Conservation (phyloP, 2,888 invertebrate genomes). For the Ennomos fuscantarius region DNA sequence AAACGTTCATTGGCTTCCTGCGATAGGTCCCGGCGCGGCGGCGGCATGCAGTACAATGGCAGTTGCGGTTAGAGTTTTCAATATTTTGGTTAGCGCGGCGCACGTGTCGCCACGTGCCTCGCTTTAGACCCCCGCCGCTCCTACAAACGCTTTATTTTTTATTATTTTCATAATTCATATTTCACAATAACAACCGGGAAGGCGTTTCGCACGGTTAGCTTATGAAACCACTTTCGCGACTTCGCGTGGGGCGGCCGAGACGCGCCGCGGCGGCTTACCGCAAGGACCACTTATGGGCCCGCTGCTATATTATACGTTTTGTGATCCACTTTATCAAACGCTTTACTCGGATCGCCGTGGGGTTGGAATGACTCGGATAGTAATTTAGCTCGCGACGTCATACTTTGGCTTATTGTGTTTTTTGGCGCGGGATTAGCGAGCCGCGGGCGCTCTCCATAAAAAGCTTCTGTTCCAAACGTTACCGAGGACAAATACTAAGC, state of each 20-base stretch:
- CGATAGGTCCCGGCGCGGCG: constrained; percentile 6
- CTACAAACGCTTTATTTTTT: constrained; percentile 74
- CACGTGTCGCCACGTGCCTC: constrained; percentile 80
- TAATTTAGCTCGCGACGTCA: constrained; percentile 70
- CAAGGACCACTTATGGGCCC: constrained; percentile 79
- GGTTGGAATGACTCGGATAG: constrained; percentile 77
- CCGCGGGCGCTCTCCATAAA: constrained; percentile 69
- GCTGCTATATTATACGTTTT: constrained; percentile 79
- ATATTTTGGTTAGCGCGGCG: constrained; percentile 74
- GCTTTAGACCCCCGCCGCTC: constrained; percentile 74
- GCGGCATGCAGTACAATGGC: constrained; percentile 22
- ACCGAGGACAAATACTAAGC: constrained; percentile 60
- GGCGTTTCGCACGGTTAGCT: constrained; percentile 84
- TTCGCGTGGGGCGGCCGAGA: constrained; percentile 27
- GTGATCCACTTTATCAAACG: constrained; percentile 84
- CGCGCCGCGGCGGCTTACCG: constrained; percentile 61
- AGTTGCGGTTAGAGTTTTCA: constrained; percentile 79
- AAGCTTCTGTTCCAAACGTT: constrained; percentile 63
- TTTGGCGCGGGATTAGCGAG: constrained; percentile 75
- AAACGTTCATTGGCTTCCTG: constrained; percentile 41
- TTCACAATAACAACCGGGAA: constrained; percentile 83
- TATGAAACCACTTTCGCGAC: constrained; percentile 76
- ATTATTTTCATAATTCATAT: constrained; percentile 85
- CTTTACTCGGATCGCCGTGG: constrained; percentile 77
- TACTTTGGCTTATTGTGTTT: constrained; percentile 78